These are phyloP conservation scores for Poliocrania exsul DNA, from an alignment of 2,797 vertebrate genomes.

Conservation along the genomic window DNA sequence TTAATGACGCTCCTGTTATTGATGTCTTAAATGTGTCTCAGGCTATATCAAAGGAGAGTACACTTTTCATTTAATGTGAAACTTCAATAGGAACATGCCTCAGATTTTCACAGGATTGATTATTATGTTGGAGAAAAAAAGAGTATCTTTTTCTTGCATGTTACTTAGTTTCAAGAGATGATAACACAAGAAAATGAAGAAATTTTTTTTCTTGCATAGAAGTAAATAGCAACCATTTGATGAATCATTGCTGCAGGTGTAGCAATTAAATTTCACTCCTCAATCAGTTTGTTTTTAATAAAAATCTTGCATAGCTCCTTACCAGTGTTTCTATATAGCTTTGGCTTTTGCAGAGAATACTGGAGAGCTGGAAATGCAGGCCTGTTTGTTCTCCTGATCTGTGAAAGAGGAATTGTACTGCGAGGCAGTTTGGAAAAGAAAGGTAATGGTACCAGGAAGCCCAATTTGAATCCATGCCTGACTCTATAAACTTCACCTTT, in stretches of 20 bases:
- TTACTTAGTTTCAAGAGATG: slow-evolving; percentile 13
- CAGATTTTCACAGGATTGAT: slow-evolving; percentile 9
- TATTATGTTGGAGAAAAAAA: background rate
- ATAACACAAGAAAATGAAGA: background rate
- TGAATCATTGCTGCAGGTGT: background rate
- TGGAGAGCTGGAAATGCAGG: background rate
- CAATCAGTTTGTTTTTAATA: slow-evolving; percentile 9
- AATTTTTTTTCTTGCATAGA: background rate
- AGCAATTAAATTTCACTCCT: background rate
- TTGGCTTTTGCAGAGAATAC: background rate
- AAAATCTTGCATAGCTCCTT: background rate
- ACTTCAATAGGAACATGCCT: background rate
- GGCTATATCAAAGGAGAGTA: background rate
- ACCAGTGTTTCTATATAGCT: background rate
- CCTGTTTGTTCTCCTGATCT: background rate
- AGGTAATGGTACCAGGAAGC: background rate
- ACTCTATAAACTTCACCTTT: background rate
- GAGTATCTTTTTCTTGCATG: background rate
- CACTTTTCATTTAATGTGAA: slow-evolving; percentile 10
- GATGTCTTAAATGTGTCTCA: background rate
- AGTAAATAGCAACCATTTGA: background rate
- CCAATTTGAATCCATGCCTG: background rate
- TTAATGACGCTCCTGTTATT: slow-evolving; percentile 10
- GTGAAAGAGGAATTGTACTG: background rate
- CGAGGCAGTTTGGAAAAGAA: background rate